These are phyloP conservation scores for Zophobas atratus DNA, from an alignment of 1,140 invertebrate genomes.

Conservation along the genomic window DNA sequence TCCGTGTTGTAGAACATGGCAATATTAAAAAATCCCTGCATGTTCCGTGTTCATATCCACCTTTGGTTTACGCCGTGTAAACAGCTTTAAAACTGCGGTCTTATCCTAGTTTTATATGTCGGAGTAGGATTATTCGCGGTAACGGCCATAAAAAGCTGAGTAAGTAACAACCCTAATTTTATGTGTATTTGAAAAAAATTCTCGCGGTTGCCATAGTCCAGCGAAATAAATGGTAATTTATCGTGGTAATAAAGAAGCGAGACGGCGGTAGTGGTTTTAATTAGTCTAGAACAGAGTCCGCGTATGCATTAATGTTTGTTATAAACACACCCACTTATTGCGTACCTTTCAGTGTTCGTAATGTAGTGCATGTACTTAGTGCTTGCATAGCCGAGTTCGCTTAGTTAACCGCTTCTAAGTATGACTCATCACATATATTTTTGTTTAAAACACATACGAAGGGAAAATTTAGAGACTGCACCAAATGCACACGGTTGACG, in stretches of 20 bases:
- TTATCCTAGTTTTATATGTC: background rate
- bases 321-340: constrained; percentile 34
- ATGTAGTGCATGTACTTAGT: constrained; percentile 18
- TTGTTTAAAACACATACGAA: no score
- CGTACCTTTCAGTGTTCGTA: constrained; percentile 8
- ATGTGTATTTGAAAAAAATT: constrained; percentile 24
- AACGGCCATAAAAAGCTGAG: constrained; percentile 7
- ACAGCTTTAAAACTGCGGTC: no score
- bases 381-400: background rate
- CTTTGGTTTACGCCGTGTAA: no score
- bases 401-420: no score
- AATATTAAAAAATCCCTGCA: no score
- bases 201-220: constrained; percentile 14
- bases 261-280: constrained; percentile 25
- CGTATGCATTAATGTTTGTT: constrained; percentile 33
- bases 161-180: constrained; percentile 11
- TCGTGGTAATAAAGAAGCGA: constrained; percentile 33
- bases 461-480: background rate
- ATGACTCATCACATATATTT: no score
- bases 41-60: no score
- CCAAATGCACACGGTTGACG: constrained; percentile 23
- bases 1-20: no score
- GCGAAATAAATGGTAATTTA: constrained; percentile 38
- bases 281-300: constrained; percentile 29
- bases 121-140: background rate